phyloP scores from a whole-genome alignment of 2,797 vertebrate species.

The Catostomus latipinnis region DNA sequence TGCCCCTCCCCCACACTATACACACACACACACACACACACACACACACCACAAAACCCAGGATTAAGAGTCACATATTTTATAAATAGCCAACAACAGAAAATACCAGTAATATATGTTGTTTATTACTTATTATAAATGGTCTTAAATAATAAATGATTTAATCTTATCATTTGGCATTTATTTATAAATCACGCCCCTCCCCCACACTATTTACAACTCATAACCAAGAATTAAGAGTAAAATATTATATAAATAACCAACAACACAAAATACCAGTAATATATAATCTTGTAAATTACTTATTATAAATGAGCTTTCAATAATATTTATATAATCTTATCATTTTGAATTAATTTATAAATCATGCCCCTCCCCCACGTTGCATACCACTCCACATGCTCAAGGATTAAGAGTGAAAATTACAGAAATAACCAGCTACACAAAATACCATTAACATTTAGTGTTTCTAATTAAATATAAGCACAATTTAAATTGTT shows the following conservation, averaged over 20 bases:
- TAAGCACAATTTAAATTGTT: background rate
- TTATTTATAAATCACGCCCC: background rate
- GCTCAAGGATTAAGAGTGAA: background rate
- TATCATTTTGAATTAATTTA: background rate
- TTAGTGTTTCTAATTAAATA: background rate
- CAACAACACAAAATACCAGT: background rate
- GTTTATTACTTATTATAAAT: too few relatives aligned
- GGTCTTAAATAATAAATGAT: background rate
- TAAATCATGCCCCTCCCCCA: background rate
- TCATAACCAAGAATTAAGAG: constrained; percentile 8
- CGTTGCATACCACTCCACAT: background rate
- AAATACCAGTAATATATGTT: background rate
- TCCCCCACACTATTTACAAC: background rate
- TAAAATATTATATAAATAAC: background rate
- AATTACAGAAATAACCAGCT: background rate
- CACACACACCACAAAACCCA: background rate
- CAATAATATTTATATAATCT: background rate
- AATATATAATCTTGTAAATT: too few relatives aligned
- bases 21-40: background rate
- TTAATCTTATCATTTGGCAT: background rate
- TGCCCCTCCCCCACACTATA: background rate
- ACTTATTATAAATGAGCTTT: too few relatives aligned
- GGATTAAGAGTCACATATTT: background rate
- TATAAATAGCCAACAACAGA: background rate
- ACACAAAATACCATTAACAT: background rate